Evolutionary conservation across 2,113 vertebrate genomes (phyloP).

Genomic region (Caretta caretta): DNA sequence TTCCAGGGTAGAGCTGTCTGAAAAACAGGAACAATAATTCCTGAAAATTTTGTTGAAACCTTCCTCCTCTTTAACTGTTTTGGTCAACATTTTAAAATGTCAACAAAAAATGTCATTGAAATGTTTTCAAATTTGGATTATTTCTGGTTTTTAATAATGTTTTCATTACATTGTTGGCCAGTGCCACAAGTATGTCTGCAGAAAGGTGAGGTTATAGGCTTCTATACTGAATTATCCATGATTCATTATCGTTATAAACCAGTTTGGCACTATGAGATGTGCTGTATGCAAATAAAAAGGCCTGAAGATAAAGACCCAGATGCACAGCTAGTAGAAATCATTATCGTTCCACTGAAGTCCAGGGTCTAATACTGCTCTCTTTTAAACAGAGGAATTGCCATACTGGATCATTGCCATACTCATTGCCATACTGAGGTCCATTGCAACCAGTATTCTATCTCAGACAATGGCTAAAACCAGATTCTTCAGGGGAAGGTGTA

Average conservation of each 20-base stretch:
- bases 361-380: neutral
- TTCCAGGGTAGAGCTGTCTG: neutral
- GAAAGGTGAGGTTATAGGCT: neutral
- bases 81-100: neutral
- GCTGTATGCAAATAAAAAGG: neutral
- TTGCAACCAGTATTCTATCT: neutral
- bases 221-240: neutral
- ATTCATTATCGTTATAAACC: neutral
- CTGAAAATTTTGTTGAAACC: neutral
- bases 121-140: neutral
- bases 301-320: neutral
- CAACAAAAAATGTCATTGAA: neutral
- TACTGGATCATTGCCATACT: neutral
- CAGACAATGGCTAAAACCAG: constrained; percentile 26
- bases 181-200: neutral
- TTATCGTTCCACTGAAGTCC: neutral
- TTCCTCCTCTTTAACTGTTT: neutral
- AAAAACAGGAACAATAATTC: neutral
- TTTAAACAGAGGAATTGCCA: neutral
- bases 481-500: constrained; percentile 39
- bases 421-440: neutral
- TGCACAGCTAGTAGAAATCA: neutral
- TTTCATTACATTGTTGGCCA: neutral
- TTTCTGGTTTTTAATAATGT: neutral
- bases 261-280: neutral